These are phyloP conservation scores for Panthera leo DNA, from an alignment of 2,113 vertebrate genomes.

Conservation along the genomic window DNA sequence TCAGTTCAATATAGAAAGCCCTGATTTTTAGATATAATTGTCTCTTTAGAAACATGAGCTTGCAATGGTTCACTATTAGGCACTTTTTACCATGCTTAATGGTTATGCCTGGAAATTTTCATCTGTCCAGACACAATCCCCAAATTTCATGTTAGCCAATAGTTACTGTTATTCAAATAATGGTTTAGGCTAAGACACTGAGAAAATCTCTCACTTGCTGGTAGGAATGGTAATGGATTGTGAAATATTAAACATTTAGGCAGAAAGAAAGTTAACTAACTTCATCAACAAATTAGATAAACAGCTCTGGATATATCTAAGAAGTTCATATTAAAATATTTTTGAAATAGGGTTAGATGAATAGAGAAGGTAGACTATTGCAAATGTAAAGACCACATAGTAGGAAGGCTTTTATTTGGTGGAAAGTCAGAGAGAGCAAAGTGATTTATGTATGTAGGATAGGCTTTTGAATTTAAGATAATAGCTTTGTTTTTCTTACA, in stretches of 20 bases:
- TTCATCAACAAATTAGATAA: background rate
- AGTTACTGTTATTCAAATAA: slow-evolving; percentile 1
- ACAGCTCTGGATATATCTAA: background rate
- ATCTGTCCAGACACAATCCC: background rate
- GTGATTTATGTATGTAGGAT: background rate
- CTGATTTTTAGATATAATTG: background rate
- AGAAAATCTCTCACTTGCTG: background rate
- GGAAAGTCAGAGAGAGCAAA: background rate
- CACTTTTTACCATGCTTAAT: background rate
- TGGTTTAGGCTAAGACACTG: background rate
- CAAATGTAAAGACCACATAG: background rate
- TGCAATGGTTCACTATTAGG: background rate
- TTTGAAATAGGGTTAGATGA: background rate
- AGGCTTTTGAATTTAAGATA: background rate
- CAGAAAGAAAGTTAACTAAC: background rate
- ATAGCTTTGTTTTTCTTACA: background rate
- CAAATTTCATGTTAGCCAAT: background rate
- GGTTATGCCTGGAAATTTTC: background rate
- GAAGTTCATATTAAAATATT: background rate
- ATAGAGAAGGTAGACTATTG: background rate
- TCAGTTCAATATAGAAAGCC: background rate
- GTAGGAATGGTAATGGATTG: background rate
- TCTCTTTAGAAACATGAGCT: background rate
- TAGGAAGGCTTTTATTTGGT: background rate
- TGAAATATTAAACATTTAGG: background rate